A percentile compares a stretch with the other conserved stretches of the same genome.
phyloP scores from a whole-genome alignment of 2,888 invertebrate species.

The Machimus atricapillus region DNA sequence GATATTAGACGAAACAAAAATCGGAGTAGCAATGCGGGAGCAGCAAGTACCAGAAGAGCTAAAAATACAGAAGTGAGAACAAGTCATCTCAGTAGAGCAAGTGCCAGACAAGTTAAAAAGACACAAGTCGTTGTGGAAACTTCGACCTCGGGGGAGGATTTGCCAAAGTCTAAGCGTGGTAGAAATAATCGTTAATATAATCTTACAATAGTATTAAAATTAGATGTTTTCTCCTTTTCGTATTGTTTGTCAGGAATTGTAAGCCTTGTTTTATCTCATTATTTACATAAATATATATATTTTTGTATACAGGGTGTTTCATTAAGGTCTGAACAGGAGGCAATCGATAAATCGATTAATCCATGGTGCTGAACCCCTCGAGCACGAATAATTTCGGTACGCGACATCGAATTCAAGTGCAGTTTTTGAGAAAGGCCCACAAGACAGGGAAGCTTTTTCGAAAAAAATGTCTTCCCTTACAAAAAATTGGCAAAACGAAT shows the following conservation, averaged over 20 bases:
- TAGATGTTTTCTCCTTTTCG: neutral
- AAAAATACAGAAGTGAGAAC: neutral
- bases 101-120: neutral
- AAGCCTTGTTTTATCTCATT: neutral
- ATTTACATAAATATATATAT: neutral
- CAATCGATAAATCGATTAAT: no score
- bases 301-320: neutral
- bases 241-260: neutral
- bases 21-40: neutral
- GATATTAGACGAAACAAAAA: neutral
- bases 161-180: neutral
- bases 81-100: neutral
- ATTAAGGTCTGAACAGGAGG: no score
- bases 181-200: neutral
- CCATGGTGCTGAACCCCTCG: no score
- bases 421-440: no score
- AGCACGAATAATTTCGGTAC: no score
- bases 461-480: no score
- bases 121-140: neutral
- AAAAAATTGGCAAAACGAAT: no score
- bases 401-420: no score
- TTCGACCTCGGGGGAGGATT: neutral
- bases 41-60: neutral
- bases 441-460: no score
- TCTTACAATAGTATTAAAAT: neutral